phyloP scores from a whole-genome alignment of 2,113 vertebrate species.

The Pituophis catenifer region DNA sequence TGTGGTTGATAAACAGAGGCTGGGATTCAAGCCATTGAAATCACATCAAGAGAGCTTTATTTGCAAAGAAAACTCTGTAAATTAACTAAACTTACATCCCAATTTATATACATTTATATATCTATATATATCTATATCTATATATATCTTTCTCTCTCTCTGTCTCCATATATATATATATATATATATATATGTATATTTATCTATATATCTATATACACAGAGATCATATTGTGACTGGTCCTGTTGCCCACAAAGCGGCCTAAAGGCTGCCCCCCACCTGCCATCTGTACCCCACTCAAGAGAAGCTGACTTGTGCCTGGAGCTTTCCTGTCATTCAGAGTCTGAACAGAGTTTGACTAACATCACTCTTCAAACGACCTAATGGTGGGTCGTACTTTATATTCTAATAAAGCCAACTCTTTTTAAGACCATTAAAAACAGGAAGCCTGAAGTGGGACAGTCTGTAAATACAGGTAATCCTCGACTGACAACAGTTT shows the following conservation, averaged over 20 bases:
- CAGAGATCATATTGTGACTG: slow-evolving; percentile 46
- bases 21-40: neutral
- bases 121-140: slow-evolving; percentile 59
- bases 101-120: slow-evolving; percentile 72
- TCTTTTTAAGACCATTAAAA: neutral
- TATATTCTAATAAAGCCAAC: neutral
- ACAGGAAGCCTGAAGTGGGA: neutral
- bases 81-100: slow-evolving; percentile 68
- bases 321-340: neutral
- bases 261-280: neutral
- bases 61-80: slow-evolving; percentile 59
- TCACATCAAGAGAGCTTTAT: slow-evolving; percentile 49
- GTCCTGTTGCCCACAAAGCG: neutral
- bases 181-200: slow-evolving; percentile 65
- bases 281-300: neutral
- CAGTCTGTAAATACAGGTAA: neutral
- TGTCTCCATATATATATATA: slow-evolving; percentile 44
- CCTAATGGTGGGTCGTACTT: neutral
- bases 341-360: neutral
- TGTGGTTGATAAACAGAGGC: neutral
- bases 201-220: slow-evolving; percentile 69
- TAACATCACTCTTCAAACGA: neutral
- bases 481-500: neutral
- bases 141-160: slow-evolving; percentile 56
- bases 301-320: rapidly evolving